These are phyloP conservation scores for Euspilapteryx auroguttella DNA, from an alignment of 2,888 invertebrate genomes.

Conservation along the genomic window DNA sequence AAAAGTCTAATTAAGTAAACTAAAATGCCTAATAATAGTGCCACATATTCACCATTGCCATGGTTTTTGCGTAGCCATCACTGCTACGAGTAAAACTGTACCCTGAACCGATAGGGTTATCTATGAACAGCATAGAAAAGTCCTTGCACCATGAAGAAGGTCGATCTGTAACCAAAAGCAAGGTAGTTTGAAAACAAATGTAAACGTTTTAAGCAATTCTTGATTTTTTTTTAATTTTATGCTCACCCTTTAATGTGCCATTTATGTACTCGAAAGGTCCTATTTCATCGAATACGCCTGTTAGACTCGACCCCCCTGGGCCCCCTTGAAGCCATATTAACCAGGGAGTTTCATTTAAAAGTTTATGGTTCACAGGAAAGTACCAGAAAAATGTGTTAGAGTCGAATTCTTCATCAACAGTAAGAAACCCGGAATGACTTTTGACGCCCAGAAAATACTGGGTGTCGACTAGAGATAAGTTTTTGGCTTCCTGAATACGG, in stretches of 20 bases:
- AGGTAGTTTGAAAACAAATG: too few species aligned
- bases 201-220: too few species aligned
- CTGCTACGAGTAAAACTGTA: conserved; percentile 62
- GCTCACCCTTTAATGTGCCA: too few species aligned
- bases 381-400: conserved; percentile 87
- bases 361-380: conserved; percentile 61
- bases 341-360: conserved; percentile 58
- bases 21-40: too few species aligned
- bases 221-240: too few species aligned
- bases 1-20: too few species aligned
- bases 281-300: conserved; percentile 36
- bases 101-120: conserved; percentile 66
- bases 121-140: conserved; percentile 64
- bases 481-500: conserved; percentile 18
- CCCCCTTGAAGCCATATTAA: conserved; percentile 89
- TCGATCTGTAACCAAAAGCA: conserved; percentile 37
- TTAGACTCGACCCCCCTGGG: conserved; percentile 70
- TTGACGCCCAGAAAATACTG: conserved; percentile 27
- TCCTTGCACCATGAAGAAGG: conserved; percentile 55
- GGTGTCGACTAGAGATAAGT: conserved; percentile 20
- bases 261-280: conserved; percentile 25
- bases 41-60: conserved; percentile 40
- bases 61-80: conserved; percentile 38
- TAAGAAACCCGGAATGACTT: conserved; percentile 57
- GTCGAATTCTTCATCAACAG: conserved; percentile 70